Percentiles rank a stretch among this genome's conserved stretches.
Conservation (phyloP, 2,888 invertebrate genomes). For the Abrostola tripartita region DNA sequence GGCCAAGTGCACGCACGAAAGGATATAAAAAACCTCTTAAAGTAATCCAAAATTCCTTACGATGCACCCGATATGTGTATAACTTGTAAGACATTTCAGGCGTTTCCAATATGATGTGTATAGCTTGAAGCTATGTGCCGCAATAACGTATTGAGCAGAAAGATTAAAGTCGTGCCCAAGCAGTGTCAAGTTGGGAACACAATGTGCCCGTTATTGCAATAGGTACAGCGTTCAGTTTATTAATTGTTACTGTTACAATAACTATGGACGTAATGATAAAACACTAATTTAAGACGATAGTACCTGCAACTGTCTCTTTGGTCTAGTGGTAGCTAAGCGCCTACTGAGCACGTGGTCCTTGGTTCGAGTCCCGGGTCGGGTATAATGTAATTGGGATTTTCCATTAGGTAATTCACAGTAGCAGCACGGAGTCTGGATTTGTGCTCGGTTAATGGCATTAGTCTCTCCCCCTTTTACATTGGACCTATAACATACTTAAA, state of each 20-base stretch:
- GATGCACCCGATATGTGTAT: slow-evolving; percentile 17
- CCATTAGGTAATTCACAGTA: too few relatives aligned
- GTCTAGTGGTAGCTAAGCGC: too few relatives aligned
- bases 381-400: too few relatives aligned
- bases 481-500: too few relatives aligned
- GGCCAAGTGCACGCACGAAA: slow-evolving; percentile 33
- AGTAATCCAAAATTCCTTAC: slow-evolving; percentile 20
- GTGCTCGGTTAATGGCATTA: too few relatives aligned
- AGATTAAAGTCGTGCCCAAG: slow-evolving; percentile 42
- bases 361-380: too few relatives aligned
- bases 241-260: neutral
- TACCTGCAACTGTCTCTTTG: too few relatives aligned
- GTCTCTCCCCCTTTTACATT: too few relatives aligned
- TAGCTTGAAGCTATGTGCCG: slow-evolving; percentile 37
- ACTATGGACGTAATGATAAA: too few relatives aligned
- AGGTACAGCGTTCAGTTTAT: neutral
- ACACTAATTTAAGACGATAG: too few relatives aligned
- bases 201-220: neutral
- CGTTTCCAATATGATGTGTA: slow-evolving; percentile 46
- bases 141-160: slow-evolving; percentile 27
- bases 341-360: too few relatives aligned
- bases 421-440: too few relatives aligned
- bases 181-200: slow-evolving; percentile 2
- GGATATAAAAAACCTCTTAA: slow-evolving; percentile 30
- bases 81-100: slow-evolving; percentile 36